phyloP scores from a whole-genome alignment of 2,113 vertebrate genomes.

The Ctenomys sociabilis region DNA sequence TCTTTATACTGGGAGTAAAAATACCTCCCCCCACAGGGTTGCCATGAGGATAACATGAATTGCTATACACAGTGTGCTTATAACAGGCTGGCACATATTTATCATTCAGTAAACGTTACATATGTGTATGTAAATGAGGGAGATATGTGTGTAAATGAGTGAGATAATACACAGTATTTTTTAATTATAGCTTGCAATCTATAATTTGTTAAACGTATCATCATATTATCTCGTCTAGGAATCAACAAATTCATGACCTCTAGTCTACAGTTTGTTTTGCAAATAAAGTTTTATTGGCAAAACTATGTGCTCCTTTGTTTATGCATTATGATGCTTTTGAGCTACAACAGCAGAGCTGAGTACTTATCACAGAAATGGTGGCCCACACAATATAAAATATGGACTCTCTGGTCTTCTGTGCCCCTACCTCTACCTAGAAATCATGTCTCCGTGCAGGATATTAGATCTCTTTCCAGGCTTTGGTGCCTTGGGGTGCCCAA shows the following conservation, averaged over 20 bases:
- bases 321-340: background rate
- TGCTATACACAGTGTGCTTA: background rate
- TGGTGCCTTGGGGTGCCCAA: background rate
- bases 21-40: background rate
- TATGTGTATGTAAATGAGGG: background rate
- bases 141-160: background rate
- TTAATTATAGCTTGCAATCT: background rate
- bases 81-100: background rate
- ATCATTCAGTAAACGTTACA: background rate
- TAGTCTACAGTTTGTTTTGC: background rate
- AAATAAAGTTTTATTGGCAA: constrained; percentile 30
- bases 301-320: background rate
- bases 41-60: background rate
- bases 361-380: background rate
- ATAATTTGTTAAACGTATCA: background rate
- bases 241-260: background rate
- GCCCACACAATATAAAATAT: background rate
- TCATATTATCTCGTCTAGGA: background rate
- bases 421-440: background rate
- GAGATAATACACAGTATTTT: background rate
- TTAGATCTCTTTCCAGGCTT: background rate
- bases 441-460: background rate
- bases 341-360: background rate
- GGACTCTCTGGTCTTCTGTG: background rate
- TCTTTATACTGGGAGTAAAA: constrained; percentile 3